phyloP scores from a whole-genome alignment of 2,888 invertebrate species.

The Helicoverpa assulta region DNA sequence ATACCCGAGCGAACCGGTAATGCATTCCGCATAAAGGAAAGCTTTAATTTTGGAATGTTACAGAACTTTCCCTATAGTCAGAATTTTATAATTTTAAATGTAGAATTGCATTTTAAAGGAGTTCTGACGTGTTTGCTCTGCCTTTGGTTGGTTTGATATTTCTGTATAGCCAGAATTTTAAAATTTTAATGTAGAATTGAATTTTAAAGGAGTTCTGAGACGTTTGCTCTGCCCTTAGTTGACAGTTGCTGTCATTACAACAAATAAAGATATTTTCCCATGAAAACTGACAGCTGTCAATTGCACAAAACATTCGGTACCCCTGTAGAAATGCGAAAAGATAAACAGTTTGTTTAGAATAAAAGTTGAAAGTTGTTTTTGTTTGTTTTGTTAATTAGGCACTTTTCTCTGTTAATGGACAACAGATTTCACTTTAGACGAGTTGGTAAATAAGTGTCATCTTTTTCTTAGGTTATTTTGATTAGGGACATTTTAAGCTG shows the following conservation, averaged over 20 bases:
- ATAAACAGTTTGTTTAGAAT: slow-evolving; percentile 29
- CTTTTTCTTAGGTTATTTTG: neutral
- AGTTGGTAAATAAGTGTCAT: neutral
- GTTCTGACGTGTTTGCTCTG: slow-evolving; percentile 3
- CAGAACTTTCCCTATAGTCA: neutral
- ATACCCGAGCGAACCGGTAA: slow-evolving; percentile 21
- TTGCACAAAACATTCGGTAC: too few species aligned
- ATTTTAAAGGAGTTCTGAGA: neutral
- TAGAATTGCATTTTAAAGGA: neutral
- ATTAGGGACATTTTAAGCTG: neutral
- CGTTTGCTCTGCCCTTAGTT: slow-evolving; percentile 12
- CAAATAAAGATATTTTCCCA: too few species aligned
- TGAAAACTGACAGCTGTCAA: too few species aligned
- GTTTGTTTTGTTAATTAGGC: slow-evolving; percentile 33
- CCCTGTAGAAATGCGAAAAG: neutral
- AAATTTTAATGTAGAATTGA: neutral
- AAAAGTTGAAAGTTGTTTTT: slow-evolving; percentile 48
- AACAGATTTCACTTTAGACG: neutral
- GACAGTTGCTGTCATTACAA: neutral
- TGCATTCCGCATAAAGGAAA: slow-evolving; percentile 2
- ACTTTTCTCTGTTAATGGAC: slow-evolving; percentile 3
- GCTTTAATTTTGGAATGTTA: slow-evolving; percentile 16
- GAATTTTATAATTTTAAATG: slow-evolving; percentile 3
- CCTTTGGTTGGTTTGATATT: slow-evolving; percentile 3
- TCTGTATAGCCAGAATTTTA: neutral